Base-by-base conservation (phyloP, 1,140 invertebrate genomes). In the Danaus plexippus region DNA sequence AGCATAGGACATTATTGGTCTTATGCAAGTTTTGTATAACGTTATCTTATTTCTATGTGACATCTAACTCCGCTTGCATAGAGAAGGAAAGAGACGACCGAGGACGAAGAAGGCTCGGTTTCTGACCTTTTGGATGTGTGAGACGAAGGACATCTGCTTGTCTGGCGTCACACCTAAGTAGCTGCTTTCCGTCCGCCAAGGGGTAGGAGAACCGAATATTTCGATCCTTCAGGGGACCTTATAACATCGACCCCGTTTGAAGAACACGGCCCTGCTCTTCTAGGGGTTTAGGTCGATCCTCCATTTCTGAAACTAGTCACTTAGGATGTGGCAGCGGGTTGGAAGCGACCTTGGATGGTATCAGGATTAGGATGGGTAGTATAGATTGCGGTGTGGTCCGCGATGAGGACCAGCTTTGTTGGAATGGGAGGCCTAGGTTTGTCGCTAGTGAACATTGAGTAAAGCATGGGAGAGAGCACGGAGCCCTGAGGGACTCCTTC, bases 91-190 rank as follows among this genome's bases (percentile, higher is more conserved):
- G n/a, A n/a, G n/a, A n/a, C n/a, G n/a, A n/a, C n/a, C n/a, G n/a
- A n/a, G n/a, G n/a, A n/a, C n/a, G n/a, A 43, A 43, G 8, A 8
- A 9, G 8, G 42, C 42, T 43, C 42, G 8, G 42, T 43, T 43
- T 8, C 42, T 9, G 42, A 43, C 42, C 11, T 11, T 43, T 8
- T 1, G 5, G 1, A 57, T 41, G 12, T 57, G 48, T 1, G 55
- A 13, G 9, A 8, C 9, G 43, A 57, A 57, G 2, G 42, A 42
- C n/a, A 57, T 15, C 3, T 11, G 11, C 3, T 43, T 10, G 22
- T 57, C 48, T 0, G 52, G n/a, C 7, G 55, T 57, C 2, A 51
- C 43, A 11, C 55, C 55, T 10, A 57, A 15, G n/a, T 57, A 57
- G 9, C 51, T 57, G 43, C 18, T 22, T 40, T 49, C 15, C 10